These are phyloP conservation scores for Tachina fera DNA, from an alignment of 2,888 invertebrate species.

Conservation along the genomic window DNA sequence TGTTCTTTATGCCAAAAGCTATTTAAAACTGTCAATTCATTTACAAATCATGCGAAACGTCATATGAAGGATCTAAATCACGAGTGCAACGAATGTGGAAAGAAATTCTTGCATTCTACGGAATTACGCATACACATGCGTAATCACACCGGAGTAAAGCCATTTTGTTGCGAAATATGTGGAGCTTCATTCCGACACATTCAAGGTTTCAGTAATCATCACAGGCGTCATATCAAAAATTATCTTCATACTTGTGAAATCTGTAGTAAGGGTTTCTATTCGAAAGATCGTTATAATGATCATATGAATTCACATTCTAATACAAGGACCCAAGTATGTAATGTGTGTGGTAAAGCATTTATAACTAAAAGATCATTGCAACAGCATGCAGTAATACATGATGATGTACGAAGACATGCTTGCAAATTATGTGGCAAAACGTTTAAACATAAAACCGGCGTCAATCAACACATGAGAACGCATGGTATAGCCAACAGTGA, in stretches of 20 bases:
- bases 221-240: conserved; percentile 59
- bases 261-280: conserved; percentile 64
- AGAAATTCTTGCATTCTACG: conserved; percentile 61
- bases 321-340: conserved; percentile 62
- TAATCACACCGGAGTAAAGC: conserved; percentile 63
- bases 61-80: conserved; percentile 66
- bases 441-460: conserved; percentile 62
- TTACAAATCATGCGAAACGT: conserved; percentile 67
- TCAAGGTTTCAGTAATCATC: conserved; percentile 63
- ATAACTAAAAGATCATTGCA: conserved; percentile 64
- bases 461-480: conserved; percentile 63
- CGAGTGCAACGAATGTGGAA: conserved; percentile 68
- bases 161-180: conserved; percentile 68
- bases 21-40: conserved; percentile 52
- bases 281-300: conserved; percentile 64
- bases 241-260: conserved; percentile 63
- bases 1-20: conserved; percentile 66
- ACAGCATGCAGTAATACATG: conserved; percentile 65
- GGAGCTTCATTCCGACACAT: conserved; percentile 64
- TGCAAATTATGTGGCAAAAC: conserved; percentile 68
- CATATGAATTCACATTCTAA: conserved; percentile 70
- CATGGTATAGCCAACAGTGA: conserved; percentile 54
- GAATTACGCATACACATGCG: conserved; percentile 67
- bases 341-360: conserved; percentile 64
- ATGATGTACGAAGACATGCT: conserved; percentile 60